Percentiles rank a stretch among this genome's conserved stretches.
These are phyloP conservation scores for Nothocercus nigrocapillus DNA, from an alignment of 2,113 vertebrate species.

Conservation along the genomic window DNA sequence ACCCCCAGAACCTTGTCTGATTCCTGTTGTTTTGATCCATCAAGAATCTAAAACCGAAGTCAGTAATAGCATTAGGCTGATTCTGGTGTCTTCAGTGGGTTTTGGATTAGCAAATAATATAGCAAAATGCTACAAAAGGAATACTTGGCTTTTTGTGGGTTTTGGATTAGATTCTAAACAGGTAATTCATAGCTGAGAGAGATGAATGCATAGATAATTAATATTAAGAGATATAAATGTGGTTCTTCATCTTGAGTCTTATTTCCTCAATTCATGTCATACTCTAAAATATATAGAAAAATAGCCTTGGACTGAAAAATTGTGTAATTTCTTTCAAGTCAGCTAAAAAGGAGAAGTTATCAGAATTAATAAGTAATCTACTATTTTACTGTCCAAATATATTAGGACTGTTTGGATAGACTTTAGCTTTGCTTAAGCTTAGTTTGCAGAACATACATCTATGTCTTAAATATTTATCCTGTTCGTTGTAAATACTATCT, in stretches of 20 bases:
- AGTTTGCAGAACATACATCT: not conserved
- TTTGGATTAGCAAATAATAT: not conserved
- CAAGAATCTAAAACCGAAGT: not conserved
- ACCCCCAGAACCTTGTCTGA: accelerated
- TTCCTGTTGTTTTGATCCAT: not conserved
- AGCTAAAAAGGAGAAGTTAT: not conserved
- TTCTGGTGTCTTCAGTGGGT: not conserved
- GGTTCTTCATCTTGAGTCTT: not conserved
- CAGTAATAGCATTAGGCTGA: not conserved
- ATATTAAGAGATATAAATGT: not conserved
- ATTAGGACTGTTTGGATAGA: not conserved
- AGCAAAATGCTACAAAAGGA: not conserved
- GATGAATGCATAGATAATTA: not conserved
- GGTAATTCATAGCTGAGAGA: not conserved
- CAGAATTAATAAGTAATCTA: not conserved
- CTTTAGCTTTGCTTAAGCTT: not conserved
- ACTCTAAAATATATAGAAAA: not conserved
- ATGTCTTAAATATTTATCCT: not conserved
- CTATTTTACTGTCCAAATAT: not conserved
- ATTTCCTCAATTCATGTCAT: not conserved
- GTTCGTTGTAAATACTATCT: not conserved
- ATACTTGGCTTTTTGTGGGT: not conserved
- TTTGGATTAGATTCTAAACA: not conserved
- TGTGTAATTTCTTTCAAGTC: not conserved
- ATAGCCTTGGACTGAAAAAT: not conserved